These are phyloP conservation scores for Venturia canescens DNA, from an alignment of 1,140 invertebrate species.

Conservation along the genomic window DNA sequence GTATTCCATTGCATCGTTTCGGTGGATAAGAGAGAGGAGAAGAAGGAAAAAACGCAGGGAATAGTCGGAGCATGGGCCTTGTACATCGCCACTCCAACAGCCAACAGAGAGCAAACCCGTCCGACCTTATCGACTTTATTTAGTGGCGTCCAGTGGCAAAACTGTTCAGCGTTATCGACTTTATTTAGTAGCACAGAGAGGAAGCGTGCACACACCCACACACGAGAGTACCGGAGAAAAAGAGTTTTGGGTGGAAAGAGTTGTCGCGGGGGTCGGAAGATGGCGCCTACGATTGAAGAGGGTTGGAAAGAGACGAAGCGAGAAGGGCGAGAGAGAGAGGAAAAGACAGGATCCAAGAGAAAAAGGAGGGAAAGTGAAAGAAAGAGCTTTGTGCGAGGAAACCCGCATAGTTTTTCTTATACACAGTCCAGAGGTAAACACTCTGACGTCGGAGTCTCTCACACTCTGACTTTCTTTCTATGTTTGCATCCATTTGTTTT, in stretches of 20 bases:
- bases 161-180: slow-evolving; percentile 40
- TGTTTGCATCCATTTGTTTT: background rate
- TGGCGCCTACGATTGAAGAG: background rate
- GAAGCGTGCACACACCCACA: slow-evolving; percentile 20
- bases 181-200: slow-evolving; percentile 35
- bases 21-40: background rate
- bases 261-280: slow-evolving; percentile 1
- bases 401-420: slow-evolving; percentile 24
- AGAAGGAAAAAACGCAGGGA: background rate
- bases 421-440: slow-evolving; percentile 1
- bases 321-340: too few relatives aligned
- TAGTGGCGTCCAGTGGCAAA: slow-evolving; percentile 36
- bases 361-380: background rate
- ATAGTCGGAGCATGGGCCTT: slow-evolving; percentile 6
- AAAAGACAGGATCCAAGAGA: background rate
- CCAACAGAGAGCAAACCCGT: slow-evolving; percentile 21
- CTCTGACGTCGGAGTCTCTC: background rate
- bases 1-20: slow-evolving; percentile 18
- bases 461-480: background rate
- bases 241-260: background rate
- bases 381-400: slow-evolving; percentile 12
- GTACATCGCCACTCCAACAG: background rate
- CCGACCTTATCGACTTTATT: slow-evolving; percentile 39
- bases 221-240: slow-evolving; percentile 7
- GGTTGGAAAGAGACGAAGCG: background rate